A percentile compares a stretch with the other conserved stretches of the same genome.
phyloP scores from a whole-genome alignment of 37 sponge, comb jelly and placozoan species.

The Haliclona indistincta region DNA sequence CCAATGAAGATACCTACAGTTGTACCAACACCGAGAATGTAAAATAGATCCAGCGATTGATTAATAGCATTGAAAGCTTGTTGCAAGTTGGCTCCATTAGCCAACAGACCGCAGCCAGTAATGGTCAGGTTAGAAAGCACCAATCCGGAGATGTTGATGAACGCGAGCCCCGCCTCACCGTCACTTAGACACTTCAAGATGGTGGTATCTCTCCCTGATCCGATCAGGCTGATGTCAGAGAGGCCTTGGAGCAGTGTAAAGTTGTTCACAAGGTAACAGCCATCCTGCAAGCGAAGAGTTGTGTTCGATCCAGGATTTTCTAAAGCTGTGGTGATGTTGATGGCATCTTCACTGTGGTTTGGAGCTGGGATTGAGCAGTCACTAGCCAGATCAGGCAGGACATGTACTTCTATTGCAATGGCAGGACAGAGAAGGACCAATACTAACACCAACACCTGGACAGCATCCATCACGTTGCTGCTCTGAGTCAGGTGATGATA shows the following conservation, averaged over 20 bases:
- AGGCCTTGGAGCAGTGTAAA: background rate
- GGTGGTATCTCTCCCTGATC: background rate
- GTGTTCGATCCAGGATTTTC: no score
- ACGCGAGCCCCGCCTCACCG: background rate
- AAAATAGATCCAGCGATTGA: background rate
- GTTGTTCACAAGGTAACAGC: background rate
- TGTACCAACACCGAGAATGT: background rate
- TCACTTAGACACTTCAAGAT: conserved; percentile 11
- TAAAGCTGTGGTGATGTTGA: background rate
- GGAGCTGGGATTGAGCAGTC: no score
- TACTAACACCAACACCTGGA: no score
- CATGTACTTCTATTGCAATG: no score
- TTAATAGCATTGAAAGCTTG: background rate
- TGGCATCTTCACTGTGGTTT: background rate
- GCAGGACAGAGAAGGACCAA: no score
- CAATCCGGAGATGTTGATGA: background rate
- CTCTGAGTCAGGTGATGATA: no score
- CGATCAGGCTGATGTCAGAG: background rate
- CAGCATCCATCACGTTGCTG: no score
- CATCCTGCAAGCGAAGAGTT: background rate
- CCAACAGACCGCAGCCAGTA: background rate
- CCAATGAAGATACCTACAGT: conserved; percentile 1
- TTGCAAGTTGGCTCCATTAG: background rate
- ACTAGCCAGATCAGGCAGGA: no score
- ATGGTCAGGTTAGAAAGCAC: conserved; percentile 7